Evolutionary conservation across 2,113 vertebrate genomes (phyloP).

Genomic region (Caloenas nicobarica): DNA sequence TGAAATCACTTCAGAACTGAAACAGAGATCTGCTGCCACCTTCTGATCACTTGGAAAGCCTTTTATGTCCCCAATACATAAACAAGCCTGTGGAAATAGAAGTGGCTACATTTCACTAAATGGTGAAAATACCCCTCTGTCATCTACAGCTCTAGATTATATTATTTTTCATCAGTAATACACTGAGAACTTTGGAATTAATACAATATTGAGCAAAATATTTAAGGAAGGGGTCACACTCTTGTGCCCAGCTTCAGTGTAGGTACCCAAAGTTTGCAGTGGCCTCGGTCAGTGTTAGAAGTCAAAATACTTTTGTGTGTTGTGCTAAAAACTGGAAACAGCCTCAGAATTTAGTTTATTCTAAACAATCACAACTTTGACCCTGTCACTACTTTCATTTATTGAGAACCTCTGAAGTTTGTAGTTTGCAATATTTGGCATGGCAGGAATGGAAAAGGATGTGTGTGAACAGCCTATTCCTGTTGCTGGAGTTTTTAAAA

Average conservation of each 20-base stretch:
- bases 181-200: background rate
- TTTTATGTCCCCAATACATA: background rate
- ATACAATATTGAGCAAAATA: background rate
- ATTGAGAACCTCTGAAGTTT: background rate
- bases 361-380: background rate
- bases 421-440: background rate
- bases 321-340: background rate
- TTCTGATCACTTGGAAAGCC: constrained; percentile 23
- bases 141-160: background rate
- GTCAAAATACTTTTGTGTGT: background rate
- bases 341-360: background rate
- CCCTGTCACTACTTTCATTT: background rate
- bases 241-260: background rate
- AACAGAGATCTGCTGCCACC: constrained; percentile 68
- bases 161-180: background rate
- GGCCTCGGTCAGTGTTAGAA: background rate
- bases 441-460: background rate
- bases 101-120: background rate
- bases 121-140: background rate
- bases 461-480: background rate
- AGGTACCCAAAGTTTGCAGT: background rate
- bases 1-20: background rate
- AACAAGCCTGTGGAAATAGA: accelerated
- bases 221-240: background rate
- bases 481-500: background rate